These are phyloP conservation scores for Sebastes iracundus DNA, from an alignment of 2,797 vertebrate genomes.

Conservation along the genomic window DNA sequence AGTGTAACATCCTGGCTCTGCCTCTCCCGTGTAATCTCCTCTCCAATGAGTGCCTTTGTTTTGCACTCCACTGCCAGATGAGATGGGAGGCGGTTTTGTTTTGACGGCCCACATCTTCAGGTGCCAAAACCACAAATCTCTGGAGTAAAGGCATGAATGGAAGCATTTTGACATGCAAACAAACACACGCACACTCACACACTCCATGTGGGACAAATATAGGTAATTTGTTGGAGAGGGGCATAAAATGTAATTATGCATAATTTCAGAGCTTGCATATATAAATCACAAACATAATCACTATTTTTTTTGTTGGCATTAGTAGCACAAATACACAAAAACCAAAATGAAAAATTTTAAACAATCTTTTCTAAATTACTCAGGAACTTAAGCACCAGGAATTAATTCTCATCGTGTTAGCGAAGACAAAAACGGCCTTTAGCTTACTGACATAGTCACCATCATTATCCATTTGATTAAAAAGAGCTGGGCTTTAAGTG, in stretches of 20 bases:
- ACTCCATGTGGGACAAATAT: background rate
- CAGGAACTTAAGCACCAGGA: background rate
- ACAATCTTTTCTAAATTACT: background rate
- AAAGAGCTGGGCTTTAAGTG: background rate
- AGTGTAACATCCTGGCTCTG: slow-evolving; percentile 6
- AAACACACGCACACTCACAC: slow-evolving; percentile 17
- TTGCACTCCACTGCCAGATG: slow-evolving; percentile 58
- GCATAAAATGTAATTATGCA: background rate
- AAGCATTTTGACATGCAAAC: slow-evolving; percentile 49
- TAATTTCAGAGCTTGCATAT: background rate
- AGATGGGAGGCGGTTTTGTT: slow-evolving; percentile 69
- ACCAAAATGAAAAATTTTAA: background rate
- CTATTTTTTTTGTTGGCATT: background rate
- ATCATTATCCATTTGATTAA: background rate
- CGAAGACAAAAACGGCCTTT: background rate
- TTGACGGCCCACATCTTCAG: slow-evolving; percentile 72
- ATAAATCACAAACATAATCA: background rate
- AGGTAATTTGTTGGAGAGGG: background rate
- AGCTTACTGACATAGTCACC: background rate
- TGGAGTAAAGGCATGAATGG: slow-evolving; percentile 54
- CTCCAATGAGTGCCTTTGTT: slow-evolving; percentile 52
- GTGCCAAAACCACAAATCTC: slow-evolving; percentile 75
- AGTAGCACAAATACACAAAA: background rate
- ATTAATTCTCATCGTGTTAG: background rate
- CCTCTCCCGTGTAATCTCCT: slow-evolving; percentile 26